Evolutionary conservation across 2,888 invertebrate genomes (phyloP).

Genomic region (Drosophila mettleri): DNA sequence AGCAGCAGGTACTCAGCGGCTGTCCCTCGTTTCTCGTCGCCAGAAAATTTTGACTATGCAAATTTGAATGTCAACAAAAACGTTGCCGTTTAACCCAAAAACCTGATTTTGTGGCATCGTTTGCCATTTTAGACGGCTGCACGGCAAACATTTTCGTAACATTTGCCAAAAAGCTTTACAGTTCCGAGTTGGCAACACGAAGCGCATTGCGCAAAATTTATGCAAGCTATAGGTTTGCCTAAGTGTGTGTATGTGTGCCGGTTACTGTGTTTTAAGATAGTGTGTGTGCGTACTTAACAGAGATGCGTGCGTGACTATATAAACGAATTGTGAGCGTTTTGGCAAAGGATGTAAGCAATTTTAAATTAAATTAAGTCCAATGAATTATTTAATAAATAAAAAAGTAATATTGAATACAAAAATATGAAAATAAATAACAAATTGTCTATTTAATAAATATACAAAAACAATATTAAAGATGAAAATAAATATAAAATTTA

Average conservation of each 20-base stretch:
- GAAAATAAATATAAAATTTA: too few relatives aligned
- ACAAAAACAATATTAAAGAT: too few relatives aligned
- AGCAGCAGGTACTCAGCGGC: conserved; percentile 44
- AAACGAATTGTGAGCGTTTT: conserved; percentile 7
- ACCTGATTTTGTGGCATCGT: conserved; percentile 72
- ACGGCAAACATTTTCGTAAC: conserved; percentile 54
- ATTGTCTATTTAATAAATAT: too few relatives aligned
- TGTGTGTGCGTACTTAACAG: conserved; percentile 36
- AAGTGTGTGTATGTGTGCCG: conserved; percentile 2
- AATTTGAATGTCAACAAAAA: conserved; percentile 80
- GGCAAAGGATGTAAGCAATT: background rate
- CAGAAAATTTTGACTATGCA: conserved; percentile 71
- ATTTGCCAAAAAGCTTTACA: conserved; percentile 62
- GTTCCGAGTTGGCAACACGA: conserved; percentile 51
- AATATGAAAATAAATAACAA: background rate
- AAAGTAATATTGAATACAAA: background rate
- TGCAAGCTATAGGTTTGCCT: conserved; percentile 32
- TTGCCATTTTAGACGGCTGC: conserved; percentile 58
- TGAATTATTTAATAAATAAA: background rate
- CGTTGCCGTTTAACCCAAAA: conserved; percentile 79
- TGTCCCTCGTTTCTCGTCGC: conserved; percentile 32
- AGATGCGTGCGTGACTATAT: conserved; percentile 51
- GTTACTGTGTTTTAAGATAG: background rate
- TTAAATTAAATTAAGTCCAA: too few relatives aligned
- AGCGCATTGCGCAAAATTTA: conserved; percentile 61